Base-by-base conservation (phyloP, 2,888 invertebrate genomes). In the Coenonympha arcania region DNA sequence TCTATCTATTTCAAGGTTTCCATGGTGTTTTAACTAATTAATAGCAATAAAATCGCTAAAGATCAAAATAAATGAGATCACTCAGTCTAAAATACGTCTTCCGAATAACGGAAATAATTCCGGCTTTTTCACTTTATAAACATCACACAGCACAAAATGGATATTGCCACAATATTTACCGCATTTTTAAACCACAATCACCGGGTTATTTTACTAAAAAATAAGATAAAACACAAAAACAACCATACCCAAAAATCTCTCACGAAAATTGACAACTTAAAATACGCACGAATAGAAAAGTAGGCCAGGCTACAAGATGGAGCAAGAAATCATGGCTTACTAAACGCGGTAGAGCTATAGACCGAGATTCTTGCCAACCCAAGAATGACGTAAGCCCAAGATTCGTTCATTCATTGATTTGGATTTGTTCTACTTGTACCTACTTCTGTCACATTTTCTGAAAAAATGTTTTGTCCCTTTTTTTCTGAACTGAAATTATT, bases 301-400 rank as follows among this genome's bases (percentile, higher is more conserved):
- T 33, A 26, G 20, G 9, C 8, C 5, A 8, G 2, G 22, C 47
- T 26, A 40, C 43, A 11, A 41, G 36, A 44, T 41, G 13, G 24
- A 28, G 22, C 31, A n/a, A 13, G 9, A 44, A 36, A 41, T 40
- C 13, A 37, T 51, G 56, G 59, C 57, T 63, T 63, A 64, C 61
- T 59, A 8, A 63, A 70, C 54, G 60, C 60, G 43, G 71, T 56
- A 60, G 78, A 28, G 6, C 76, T 66, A 58, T 62, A 64, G 41
- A 42, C 44, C 24, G 53, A 66, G 62, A 74, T 69, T 66, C 65
- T 74, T 78, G 79, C 81, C 80, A 80, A 74, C 68, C 63, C 63
- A 56, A 66, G 54, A 61, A 75, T 82, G 82, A 82, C 81, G 82
- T 80, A 71, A 81, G 59, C 36, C 33, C 20, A 16, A 16, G 33